Evolutionary conservation across 2,888 invertebrate genomes (phyloP), one percentile per base, ranked within the genome.

Genomic region (Laspeyria flexula): DNA sequence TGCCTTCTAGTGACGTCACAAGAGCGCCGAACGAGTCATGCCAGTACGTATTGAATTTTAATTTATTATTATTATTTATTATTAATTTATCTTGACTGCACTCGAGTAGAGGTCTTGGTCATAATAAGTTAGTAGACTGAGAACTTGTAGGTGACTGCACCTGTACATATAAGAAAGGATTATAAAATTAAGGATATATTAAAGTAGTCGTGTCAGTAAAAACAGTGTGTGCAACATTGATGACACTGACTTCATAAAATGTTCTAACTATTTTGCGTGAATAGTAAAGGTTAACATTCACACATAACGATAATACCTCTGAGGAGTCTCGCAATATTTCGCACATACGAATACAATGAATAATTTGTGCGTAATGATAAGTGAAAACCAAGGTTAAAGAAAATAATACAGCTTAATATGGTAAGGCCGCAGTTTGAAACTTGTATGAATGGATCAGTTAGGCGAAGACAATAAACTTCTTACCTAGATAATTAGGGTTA

Each of bases 1-100:
- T 92, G 49, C 92, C 78, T 0, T 92, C 92, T 13, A 92, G 91
- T 67, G 92, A 92, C 62, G 88, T 92, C 59, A 92, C 92, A 0
- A 79, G 91, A 55, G 85, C 85, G 21, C 88, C 89, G 6, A 88
- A 88, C 49, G 85, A 90, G 63, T 63, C 76, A 42, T 91, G 91
- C 64, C 83, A 90, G 92, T 92, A 76, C 54, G 91, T 90, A 79
- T 71, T 13, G 21, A 27, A 40, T 53, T 0, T n/a, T 1, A 9
- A 10, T 25, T 4, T 38, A 38, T 9, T 11, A 25, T 2, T 12
- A 12, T 10, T 12, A 0, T 12, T 1, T 30, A 3, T 12, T 21
- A 5, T 21, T 21, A n/a, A n/a, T n/a, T n/a, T n/a, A n/a, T n/a
- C n/a, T n/a, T n/a, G n/a, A n/a, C n/a, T n/a, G n/a, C n/a, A n/a